Conservation (phyloP, 2,888 invertebrate genomes). For the Oeneis ivallda region DNA sequence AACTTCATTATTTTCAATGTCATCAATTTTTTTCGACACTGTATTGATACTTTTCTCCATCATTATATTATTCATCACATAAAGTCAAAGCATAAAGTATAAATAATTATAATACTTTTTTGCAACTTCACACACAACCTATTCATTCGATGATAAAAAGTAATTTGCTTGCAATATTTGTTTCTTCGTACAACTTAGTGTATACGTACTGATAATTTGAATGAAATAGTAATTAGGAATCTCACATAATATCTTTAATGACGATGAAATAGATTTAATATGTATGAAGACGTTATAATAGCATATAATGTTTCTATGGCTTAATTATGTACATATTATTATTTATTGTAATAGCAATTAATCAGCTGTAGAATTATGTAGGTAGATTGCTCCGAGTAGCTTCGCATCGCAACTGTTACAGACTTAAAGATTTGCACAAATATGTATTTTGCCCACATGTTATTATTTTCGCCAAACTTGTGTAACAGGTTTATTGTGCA, state of each 20-base stretch:
- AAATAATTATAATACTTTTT: not conserved
- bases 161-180: conserved; percentile 15
- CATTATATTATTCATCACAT: conserved; percentile 31
- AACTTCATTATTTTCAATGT: conserved; percentile 41
- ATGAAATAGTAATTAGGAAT: conserved; percentile 16
- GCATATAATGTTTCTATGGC: too few relatives aligned
- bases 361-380: not conserved
- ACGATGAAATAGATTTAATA: not conserved
- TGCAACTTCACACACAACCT: conserved; percentile 21
- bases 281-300: too few relatives aligned
- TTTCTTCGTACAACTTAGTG: not conserved
- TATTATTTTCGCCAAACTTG: too few relatives aligned
- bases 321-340: too few relatives aligned
- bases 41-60: conserved; percentile 52
- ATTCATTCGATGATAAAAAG: conserved; percentile 11
- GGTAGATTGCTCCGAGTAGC: conserved; percentile 3
- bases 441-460: too few relatives aligned
- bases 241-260: conserved; percentile 18
- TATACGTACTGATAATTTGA: conserved; percentile 2
- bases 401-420: not conserved
- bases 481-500: too few relatives aligned
- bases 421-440: not conserved
- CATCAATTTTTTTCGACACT: conserved; percentile 45
- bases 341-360: not conserved
- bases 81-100: too few relatives aligned